Conservation (phyloP, 2,888 invertebrate species). For the Patella pellucida region DNA sequence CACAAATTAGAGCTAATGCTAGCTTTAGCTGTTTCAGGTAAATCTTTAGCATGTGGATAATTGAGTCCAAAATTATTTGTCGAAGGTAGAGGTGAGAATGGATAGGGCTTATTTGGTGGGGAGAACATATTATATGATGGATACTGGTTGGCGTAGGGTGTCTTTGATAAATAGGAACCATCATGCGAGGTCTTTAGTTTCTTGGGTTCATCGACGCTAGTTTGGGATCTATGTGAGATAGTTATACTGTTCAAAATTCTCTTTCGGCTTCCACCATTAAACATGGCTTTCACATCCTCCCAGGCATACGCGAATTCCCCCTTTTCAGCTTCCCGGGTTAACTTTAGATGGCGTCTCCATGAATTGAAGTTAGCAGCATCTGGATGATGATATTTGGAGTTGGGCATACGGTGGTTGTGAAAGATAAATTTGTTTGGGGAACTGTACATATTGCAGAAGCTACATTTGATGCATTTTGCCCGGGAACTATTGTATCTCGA, state of each 20-base stretch:
- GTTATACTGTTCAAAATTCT: slow-evolving; percentile 70
- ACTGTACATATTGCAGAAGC: slow-evolving; percentile 93
- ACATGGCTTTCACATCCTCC: slow-evolving; percentile 99
- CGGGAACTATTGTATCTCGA: slow-evolving; percentile 79
- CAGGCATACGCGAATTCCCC: slow-evolving; percentile 78
- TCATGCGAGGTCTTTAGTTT: slow-evolving; percentile 29
- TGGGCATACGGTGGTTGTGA: slow-evolving; percentile 84
- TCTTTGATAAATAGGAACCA: slow-evolving; percentile 31
- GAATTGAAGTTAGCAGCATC: slow-evolving; percentile 99
- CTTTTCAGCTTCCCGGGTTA: slow-evolving; percentile 75
- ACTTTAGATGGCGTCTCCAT: slow-evolving; percentile 94
- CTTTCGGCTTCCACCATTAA: slow-evolving; percentile 95
- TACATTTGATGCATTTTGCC: slow-evolving; percentile 97
- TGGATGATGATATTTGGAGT: slow-evolving; percentile 85
- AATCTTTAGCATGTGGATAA: slow-evolving; percentile 41
- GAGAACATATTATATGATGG: slow-evolving; percentile 45
- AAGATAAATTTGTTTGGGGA: slow-evolving; percentile 99
- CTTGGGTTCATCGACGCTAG: neutral
- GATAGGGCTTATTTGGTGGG: slow-evolving; percentile 45
- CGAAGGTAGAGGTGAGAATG: slow-evolving; percentile 39
- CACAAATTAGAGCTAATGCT: slow-evolving; percentile 31
- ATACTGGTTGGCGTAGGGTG: slow-evolving; percentile 41
- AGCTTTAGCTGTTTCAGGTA: slow-evolving; percentile 31
- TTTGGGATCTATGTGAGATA: slow-evolving; percentile 7
- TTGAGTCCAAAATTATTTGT: slow-evolving; percentile 41